These are phyloP conservation scores for Carapus acus DNA, from an alignment of 2,797 vertebrate species.

Conservation along the genomic window DNA sequence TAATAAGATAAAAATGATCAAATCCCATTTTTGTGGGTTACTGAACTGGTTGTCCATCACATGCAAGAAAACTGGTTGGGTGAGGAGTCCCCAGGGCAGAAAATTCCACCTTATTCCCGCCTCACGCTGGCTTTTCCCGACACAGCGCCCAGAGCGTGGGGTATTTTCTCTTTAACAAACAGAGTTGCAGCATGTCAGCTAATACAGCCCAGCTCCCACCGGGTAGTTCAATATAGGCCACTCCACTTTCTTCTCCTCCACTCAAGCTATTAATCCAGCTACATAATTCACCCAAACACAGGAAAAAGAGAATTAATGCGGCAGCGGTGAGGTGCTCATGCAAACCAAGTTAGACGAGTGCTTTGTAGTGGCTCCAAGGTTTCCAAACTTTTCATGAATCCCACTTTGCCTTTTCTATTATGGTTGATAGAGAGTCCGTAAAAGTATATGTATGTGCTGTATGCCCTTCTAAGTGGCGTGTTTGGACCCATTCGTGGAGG, in stretches of 20 bases:
- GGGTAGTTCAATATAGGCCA: slow-evolving; percentile 71
- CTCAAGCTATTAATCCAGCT: slow-evolving; percentile 75
- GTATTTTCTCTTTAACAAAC: slow-evolving; percentile 65
- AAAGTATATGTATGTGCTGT: slow-evolving; percentile 15
- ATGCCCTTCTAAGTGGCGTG: slow-evolving; percentile 18
- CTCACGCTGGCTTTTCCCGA: slow-evolving; percentile 31
- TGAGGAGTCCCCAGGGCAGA: no score
- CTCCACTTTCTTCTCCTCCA: slow-evolving; percentile 65
- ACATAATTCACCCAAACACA: slow-evolving; percentile 72
- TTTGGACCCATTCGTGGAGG: slow-evolving; percentile 21
- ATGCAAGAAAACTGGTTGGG: no score
- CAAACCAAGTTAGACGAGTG: slow-evolving; percentile 57
- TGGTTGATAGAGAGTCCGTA: slow-evolving; percentile 10
- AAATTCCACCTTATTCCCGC: slow-evolving; percentile 29
- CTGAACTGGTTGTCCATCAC: slow-evolving; percentile 43
- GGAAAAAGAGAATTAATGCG: slow-evolving; percentile 67
- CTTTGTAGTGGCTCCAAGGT: slow-evolving; percentile 59
- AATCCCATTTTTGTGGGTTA: slow-evolving; percentile 22
- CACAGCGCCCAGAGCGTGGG: slow-evolving; percentile 40
- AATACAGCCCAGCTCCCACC: slow-evolving; percentile 60
- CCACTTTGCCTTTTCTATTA: slow-evolving; percentile 19
- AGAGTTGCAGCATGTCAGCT: slow-evolving; percentile 58
- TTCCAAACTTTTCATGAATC: slow-evolving; percentile 36
- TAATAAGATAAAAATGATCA: slow-evolving; percentile 32
- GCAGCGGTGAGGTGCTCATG: slow-evolving; percentile 60